Base-by-base conservation (phyloP, 2,888 invertebrate species). In the Tryphoninae sp. region DNA sequence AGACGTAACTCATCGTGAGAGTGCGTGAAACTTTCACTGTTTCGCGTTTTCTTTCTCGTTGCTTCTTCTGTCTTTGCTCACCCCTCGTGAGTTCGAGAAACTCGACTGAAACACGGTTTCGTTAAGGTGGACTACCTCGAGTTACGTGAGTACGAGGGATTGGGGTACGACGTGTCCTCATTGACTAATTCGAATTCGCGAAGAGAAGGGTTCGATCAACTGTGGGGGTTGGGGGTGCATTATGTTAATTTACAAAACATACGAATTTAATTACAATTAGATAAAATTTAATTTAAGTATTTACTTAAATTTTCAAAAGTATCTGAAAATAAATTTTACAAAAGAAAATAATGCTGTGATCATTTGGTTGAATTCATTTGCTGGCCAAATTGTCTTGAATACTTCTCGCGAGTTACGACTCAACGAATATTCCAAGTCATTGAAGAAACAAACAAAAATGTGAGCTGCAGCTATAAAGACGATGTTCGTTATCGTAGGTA, bases 391-490 rank as follows among this genome's bases (percentile, higher is more conserved):
- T 16, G 13, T 53, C 33, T 64, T 19, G 7, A 62, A 55, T 40
- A 53, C 3, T 65, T 64, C 55, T n/a, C 40, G 19, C 13, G 33
- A 45, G 13, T 13, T 13, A 45, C 11, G 45, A 45, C 13, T 45
- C 13, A 13, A 13, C 45, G 45, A 13, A 45, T 45, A 13, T 2
- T 45, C 45, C 45, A 3, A 33, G 33, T 13, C 13, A 13, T 45
- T 2, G 11, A 45, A 45, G 45, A 13, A 2, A 45, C 45, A 11
- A 45, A 45, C 13, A 51, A 23, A 23, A 26, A 65, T 49, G 22
- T 67, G 23, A n/a, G 16, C 45, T 40, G 7, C 23, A 3, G 45
- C 45, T 45, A 45, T 81, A 83, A 84, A 81, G 80, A 78, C 69
- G 67, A 72, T 53, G 73, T 65, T 58, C 59, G 76, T 65, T 58